Percentiles rank a stretch among this genome's conserved stretches.
Conservation (phyloP, 2,797 vertebrate species). For the Babyrousa celebensis region DNA sequence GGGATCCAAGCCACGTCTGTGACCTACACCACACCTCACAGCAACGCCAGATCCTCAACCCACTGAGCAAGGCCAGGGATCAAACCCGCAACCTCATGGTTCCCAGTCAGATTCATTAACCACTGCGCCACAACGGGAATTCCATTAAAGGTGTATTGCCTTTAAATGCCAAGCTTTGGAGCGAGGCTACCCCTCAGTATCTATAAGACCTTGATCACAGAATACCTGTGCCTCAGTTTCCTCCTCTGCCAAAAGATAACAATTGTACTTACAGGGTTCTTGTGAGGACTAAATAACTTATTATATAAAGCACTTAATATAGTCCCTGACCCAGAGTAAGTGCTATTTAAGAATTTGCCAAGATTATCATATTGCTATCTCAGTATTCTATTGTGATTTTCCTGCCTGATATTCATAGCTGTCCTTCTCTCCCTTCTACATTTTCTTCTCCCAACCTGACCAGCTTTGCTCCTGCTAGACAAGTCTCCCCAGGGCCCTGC, state of each 20-base stretch:
- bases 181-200: neutral
- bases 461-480: neutral
- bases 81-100: no score
- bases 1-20: no score
- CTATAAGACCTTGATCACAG: neutral
- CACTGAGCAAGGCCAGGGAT: no score
- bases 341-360: neutral
- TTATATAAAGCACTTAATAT: constrained; percentile 28
- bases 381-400: neutral
- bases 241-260: constrained; percentile 7
- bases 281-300: neutral
- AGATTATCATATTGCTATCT: neutral
- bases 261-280: neutral
- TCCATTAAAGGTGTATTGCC: neutral
- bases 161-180: neutral
- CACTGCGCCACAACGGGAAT: no score
- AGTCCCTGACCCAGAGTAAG: neutral
- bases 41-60: no score
- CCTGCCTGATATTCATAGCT: neutral
- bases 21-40: no score
- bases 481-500: neutral
- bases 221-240: constrained; percentile 4
- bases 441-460: constrained; percentile 17
- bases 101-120: no score
- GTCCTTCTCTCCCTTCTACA: neutral